These are phyloP conservation scores for Halotydeus destructor DNA, from an alignment of 1,140 invertebrate genomes.

Conservation along the genomic window DNA sequence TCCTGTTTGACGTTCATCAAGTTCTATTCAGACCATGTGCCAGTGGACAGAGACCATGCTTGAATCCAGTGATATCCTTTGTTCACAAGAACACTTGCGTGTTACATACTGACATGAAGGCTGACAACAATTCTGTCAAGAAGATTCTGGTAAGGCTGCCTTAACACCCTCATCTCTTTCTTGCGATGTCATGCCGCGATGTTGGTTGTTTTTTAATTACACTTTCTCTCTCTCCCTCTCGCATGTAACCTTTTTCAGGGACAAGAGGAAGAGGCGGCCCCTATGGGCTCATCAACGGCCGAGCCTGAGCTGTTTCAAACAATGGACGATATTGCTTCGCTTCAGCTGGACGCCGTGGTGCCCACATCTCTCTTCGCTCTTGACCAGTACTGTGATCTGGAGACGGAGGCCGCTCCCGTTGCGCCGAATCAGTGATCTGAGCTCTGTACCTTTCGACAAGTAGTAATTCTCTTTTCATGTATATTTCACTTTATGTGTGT, in stretches of 20 bases:
- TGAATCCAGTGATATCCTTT: conserved; percentile 16
- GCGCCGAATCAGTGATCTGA: no score
- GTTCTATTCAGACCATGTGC: conserved; percentile 47
- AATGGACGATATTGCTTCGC: conserved; percentile 19
- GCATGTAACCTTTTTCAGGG: no score
- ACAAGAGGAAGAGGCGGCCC: conserved; percentile 6
- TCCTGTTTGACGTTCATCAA: conserved; percentile 37
- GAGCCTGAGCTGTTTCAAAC: conserved; percentile 18
- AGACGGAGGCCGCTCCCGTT: no score
- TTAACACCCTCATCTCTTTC: no score
- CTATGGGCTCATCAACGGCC: neutral
- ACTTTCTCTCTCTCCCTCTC: no score
- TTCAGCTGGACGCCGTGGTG: conserved; percentile 16
- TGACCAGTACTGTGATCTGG: conserved; percentile 11
- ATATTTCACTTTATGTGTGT: no score
- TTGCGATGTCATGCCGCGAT: no score
- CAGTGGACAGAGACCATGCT: conserved; percentile 13
- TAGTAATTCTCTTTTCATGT: no score
- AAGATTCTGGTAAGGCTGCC: conserved; percentile 8
- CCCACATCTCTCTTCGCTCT: conserved; percentile 16
- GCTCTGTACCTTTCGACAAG: no score
- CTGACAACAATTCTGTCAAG: conserved; percentile 2
- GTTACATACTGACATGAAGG: conserved; percentile 12
- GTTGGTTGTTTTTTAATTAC: no score
- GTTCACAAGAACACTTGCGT: conserved; percentile 15